A percentile compares a stretch with the other conserved stretches of the same genome.
Conservation (phyloP, 2,797 vertebrate species). For the Sebastes taczanowskii region DNA sequence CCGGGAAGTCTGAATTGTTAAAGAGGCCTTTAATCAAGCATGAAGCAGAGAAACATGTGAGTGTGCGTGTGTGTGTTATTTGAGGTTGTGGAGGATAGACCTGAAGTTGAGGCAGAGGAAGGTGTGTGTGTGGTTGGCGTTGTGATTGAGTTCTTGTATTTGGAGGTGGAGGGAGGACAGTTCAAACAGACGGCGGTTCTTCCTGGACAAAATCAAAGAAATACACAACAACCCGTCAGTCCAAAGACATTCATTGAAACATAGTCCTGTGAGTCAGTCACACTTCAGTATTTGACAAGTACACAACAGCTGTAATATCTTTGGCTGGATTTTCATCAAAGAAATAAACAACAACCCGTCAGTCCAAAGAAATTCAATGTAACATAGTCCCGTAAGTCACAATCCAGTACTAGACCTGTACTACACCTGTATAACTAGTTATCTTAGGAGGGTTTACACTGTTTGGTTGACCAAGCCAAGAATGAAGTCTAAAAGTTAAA, state of each 20-base stretch:
- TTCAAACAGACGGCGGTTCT: slow-evolving; percentile 90
- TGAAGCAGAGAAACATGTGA: background rate
- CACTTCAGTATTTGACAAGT: too few relatives aligned
- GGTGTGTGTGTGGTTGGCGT: slow-evolving; percentile 76
- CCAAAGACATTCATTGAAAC: background rate
- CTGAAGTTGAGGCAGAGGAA: slow-evolving; percentile 89
- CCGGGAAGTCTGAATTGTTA: background rate
- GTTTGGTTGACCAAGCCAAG: background rate
- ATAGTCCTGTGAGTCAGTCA: background rate
- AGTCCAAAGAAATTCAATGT: background rate
- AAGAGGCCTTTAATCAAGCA: background rate
- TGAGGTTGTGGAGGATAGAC: slow-evolving; percentile 80
- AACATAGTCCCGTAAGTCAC: background rate
- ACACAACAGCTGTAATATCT: background rate
- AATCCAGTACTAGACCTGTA: too few relatives aligned
- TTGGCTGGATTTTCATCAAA: background rate
- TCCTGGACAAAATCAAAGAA: slow-evolving; percentile 37
- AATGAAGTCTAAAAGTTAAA: background rate
- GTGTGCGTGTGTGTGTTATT: slow-evolving; percentile 38
- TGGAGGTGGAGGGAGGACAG: slow-evolving; percentile 83
- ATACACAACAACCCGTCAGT: background rate
- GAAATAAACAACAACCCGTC: background rate
- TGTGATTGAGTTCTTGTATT: slow-evolving; percentile 86
- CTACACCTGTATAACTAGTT: background rate
- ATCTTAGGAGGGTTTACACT: background rate